Percentiles rank a stretch among this genome's conserved stretches.
These are phyloP conservation scores for Neocrepidodera transversa DNA, from an alignment of 2,888 invertebrate species.

Conservation along the genomic window DNA sequence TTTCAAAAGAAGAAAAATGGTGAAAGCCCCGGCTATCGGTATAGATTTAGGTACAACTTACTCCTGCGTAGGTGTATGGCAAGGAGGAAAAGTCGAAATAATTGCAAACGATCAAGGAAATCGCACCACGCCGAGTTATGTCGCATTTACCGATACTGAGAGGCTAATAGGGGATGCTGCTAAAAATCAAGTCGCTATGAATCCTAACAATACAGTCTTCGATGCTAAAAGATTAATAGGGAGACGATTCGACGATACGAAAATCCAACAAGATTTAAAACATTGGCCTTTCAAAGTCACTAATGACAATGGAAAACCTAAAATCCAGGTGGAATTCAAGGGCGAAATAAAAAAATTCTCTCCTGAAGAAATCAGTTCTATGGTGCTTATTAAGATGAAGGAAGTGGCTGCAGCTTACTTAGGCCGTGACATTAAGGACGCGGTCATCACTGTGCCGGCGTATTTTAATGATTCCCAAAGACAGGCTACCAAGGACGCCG, in stretches of 20 bases:
- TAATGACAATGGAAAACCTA: conserved; percentile 71
- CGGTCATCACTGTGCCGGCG: conserved; percentile 47
- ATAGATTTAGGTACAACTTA: conserved; percentile 84
- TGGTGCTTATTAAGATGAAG: conserved; percentile 64
- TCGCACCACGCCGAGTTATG: conserved; percentile 85
- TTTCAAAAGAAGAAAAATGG: conserved; percentile 39
- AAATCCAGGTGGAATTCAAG: conserved; percentile 72
- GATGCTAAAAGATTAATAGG: conserved; percentile 81
- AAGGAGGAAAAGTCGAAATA: conserved; percentile 82
- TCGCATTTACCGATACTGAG: conserved; percentile 75
- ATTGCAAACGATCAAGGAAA: conserved; percentile 91
- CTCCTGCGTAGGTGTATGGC: conserved; percentile 84
- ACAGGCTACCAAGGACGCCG: conserved; percentile 83
- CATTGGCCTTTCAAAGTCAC: conserved; percentile 84
- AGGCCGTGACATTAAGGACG: conserved; percentile 69
- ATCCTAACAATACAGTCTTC: conserved; percentile 76
- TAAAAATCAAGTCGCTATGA: conserved; percentile 75
- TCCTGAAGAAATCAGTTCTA: conserved; percentile 75
- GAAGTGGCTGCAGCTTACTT: conserved; percentile 56
- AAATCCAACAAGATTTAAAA: conserved; percentile 81
- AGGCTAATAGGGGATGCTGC: conserved; percentile 74
- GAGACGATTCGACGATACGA: conserved; percentile 75
- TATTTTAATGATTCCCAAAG: conserved; percentile 71
- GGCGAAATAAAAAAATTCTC: conserved; percentile 67
- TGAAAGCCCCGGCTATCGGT: conserved; percentile 44